phyloP scores from a whole-genome alignment of 92 coral and sea anemone species.

The Anthopleura xanthogrammica region DNA sequence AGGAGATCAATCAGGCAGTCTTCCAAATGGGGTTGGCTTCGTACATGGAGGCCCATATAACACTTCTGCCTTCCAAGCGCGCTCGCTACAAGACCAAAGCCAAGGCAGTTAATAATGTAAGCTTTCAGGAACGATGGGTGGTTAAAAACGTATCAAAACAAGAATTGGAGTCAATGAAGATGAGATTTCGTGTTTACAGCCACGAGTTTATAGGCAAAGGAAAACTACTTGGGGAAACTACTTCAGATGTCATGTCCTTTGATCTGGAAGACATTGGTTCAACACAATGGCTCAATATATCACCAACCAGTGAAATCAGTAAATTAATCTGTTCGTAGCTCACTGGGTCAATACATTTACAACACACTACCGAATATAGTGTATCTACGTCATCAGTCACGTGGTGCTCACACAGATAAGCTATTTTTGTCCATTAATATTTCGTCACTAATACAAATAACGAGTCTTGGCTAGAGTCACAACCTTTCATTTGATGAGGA shows the following conservation, averaged over 20 bases:
- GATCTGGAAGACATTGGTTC: conserved; percentile 63
- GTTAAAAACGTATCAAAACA: conserved; percentile 43
- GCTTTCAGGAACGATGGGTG: conserved; percentile 61
- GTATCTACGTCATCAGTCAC: neutral
- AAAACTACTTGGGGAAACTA: conserved; percentile 51
- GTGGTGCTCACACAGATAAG: neutral
- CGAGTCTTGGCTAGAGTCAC: neutral
- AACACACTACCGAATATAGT: no score
- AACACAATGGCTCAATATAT: conserved; percentile 52
- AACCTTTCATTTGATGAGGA: neutral
- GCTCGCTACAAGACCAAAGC: conserved; percentile 66
- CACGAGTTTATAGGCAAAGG: conserved; percentile 57
- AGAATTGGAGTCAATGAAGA: conserved; percentile 44
- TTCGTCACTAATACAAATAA: neutral
- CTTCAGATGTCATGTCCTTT: conserved; percentile 49
- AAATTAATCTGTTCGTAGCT: conserved; percentile 17
- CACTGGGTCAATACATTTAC: neutral
- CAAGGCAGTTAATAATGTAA: conserved; percentile 52
- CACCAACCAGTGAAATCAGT: conserved; percentile 40
- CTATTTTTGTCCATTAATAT: neutral
- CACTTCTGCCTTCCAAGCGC: conserved; percentile 58
- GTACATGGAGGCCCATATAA: conserved; percentile 50
- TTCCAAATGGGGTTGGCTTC: conserved; percentile 40
- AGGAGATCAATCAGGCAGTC: conserved; percentile 49
- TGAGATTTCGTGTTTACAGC: conserved; percentile 60